A percentile compares a stretch with the other conserved stretches of the same genome.
These are phyloP conservation scores for Nymphalis polychloros DNA, from an alignment of 2,888 invertebrate species.

Conservation along the genomic window DNA sequence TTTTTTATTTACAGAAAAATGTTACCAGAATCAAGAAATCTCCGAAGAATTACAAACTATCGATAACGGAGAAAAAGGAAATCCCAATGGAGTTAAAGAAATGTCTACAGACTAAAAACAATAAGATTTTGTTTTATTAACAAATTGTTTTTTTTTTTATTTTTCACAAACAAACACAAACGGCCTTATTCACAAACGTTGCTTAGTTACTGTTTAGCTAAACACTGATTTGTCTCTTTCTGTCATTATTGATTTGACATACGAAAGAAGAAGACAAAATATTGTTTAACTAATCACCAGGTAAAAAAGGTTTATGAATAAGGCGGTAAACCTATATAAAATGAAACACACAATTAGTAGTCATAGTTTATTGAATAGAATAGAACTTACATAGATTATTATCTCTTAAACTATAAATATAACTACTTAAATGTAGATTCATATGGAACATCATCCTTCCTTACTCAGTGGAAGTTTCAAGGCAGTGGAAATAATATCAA, in stretches of 20 bases:
- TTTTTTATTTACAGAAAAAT: slow-evolving; percentile 50
- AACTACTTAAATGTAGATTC: slow-evolving; percentile 19
- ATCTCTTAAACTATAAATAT: slow-evolving; percentile 16
- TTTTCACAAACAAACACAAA: slow-evolving; percentile 5
- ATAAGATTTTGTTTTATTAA: not conserved
- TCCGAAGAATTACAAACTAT: slow-evolving; percentile 31
- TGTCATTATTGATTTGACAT: too few species aligned
- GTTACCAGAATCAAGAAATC: slow-evolving; percentile 42
- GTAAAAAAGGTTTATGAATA: too few species aligned
- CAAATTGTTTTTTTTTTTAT: not conserved
- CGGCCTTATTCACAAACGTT: too few species aligned
- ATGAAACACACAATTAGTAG: slow-evolving; percentile 3
- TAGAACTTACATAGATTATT: slow-evolving; percentile 14
- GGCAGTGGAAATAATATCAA: slow-evolving; percentile 38
- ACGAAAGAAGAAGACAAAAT: too few species aligned
- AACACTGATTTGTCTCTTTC: too few species aligned
- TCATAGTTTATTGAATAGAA: slow-evolving; percentile 26
- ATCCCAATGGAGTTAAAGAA: slow-evolving; percentile 41
- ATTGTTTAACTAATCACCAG: too few species aligned
- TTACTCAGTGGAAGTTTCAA: slow-evolving; percentile 27
- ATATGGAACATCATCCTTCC: slow-evolving; percentile 18
- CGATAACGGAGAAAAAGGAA: slow-evolving; percentile 28
- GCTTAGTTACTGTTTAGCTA: too few species aligned
- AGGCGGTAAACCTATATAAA: slow-evolving; percentile 10
- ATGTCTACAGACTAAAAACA: slow-evolving; percentile 37